phyloP scores from a whole-genome alignment of 2,113 vertebrate genomes.

The Brachypteracias leptosomus region DNA sequence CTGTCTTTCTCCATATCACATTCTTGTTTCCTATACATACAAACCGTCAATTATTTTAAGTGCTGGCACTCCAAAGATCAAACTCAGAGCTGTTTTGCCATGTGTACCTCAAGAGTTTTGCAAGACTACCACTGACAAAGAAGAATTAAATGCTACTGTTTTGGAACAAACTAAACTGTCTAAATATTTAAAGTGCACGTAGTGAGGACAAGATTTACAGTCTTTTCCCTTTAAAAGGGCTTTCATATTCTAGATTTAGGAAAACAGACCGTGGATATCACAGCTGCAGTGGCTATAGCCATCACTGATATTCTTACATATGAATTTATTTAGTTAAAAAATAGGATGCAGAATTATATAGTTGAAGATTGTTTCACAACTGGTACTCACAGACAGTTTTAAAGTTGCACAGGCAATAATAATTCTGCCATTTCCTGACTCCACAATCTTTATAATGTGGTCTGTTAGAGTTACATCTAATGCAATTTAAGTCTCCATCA shows the following conservation, averaged over 20 bases:
- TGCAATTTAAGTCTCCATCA: background rate
- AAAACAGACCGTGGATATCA: background rate
- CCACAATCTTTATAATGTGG: background rate
- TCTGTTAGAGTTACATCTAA: background rate
- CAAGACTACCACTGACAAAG: background rate
- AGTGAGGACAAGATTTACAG: background rate
- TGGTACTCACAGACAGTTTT: background rate
- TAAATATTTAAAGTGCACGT: conserved; percentile 22
- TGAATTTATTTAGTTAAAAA: background rate
- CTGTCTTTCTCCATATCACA: background rate
- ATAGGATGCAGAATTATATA: background rate
- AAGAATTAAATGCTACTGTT: conserved; percentile 27
- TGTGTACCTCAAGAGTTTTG: background rate
- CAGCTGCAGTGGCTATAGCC: background rate
- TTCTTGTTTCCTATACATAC: background rate
- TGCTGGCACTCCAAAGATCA: background rate
- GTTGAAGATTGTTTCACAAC: background rate
- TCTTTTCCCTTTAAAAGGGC: background rate
- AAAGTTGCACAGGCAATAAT: background rate
- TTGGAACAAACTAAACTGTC: conserved; percentile 18
- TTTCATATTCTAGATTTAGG: background rate
- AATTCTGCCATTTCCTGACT: background rate
- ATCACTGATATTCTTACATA: background rate
- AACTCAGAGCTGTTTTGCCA: background rate
- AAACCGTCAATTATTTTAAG: background rate